Evolutionary conservation across 2,797 vertebrate species (phyloP).

Genomic region (Sciurus carolinensis): DNA sequence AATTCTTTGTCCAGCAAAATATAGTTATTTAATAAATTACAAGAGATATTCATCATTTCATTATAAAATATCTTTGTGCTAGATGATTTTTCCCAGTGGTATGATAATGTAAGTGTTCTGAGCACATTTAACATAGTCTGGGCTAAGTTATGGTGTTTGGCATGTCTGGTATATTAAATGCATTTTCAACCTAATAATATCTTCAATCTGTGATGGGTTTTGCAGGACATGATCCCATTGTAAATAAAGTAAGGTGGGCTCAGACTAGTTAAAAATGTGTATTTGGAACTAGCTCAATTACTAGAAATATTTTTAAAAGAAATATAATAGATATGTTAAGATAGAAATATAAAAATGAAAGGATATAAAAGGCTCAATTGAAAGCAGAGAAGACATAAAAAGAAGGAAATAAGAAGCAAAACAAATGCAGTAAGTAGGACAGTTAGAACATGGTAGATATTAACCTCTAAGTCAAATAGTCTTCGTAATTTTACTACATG

Average conservation of each 20-base stretch:
- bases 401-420: background rate
- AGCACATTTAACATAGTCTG: background rate
- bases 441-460: background rate
- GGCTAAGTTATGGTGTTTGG: background rate
- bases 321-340: background rate
- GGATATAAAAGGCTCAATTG: background rate
- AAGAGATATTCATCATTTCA: background rate
- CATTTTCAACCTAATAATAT: background rate
- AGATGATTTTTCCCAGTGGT: background rate
- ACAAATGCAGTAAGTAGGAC: background rate
- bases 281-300: background rate
- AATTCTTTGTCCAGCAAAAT: no score
- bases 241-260: background rate
- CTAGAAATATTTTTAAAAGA: slow-evolving; percentile 26
- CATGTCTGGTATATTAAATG: background rate
- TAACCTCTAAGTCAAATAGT: background rate
- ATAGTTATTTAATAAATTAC: background rate
- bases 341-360: background rate
- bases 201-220: background rate
- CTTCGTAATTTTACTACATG: background rate
- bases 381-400: background rate
- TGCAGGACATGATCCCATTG: no score
- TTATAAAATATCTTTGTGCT: background rate
- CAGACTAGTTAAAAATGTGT: background rate
- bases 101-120: background rate